A percentile compares a stretch with the other conserved stretches of the same genome.
Conservation (phyloP, 2,888 invertebrate genomes). For the Parapristionchus giblindavisi region DNA sequence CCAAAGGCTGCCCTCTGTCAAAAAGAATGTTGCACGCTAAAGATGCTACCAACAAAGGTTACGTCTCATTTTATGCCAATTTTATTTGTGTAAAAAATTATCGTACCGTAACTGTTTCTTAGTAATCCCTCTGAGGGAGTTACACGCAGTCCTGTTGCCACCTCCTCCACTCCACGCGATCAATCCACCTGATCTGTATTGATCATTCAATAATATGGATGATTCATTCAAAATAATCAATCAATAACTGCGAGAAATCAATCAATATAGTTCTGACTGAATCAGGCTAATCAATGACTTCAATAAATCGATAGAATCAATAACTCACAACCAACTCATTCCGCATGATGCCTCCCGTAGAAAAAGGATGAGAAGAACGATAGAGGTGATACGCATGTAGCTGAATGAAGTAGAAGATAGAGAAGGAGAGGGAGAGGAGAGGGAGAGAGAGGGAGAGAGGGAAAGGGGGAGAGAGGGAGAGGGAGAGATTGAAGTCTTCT, state of each 20-base stretch:
- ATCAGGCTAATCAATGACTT: too few species aligned
- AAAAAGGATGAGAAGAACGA: conserved; percentile 10
- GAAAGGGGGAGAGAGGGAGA: conserved; percentile 36
- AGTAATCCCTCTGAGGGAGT: conserved; percentile 41
- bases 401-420: not conserved
- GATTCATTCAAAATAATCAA: not conserved
- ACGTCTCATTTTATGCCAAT: too few species aligned
- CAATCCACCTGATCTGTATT: conserved; percentile 27
- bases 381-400: not conserved
- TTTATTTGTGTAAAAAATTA: not conserved
- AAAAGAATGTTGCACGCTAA: too few species aligned
- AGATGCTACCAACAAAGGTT: too few species aligned
- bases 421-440: not conserved
- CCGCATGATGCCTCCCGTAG: not conserved
- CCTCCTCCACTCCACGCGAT: conserved; percentile 20
- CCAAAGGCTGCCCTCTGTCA: too few species aligned
- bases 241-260: too few species aligned
- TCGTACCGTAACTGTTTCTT: conserved; percentile 42
- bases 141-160: conserved; percentile 31
- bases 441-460: conserved; percentile 8
- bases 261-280: too few species aligned
- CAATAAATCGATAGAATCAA: too few species aligned
- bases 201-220: not conserved
- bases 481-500: conserved; percentile 30
- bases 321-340: conserved; percentile 30